Evolutionary conservation across 2,888 invertebrate species (phyloP), one percentile per base, ranked within the genome.

Genomic region (Dryobotodes eremita): DNA sequence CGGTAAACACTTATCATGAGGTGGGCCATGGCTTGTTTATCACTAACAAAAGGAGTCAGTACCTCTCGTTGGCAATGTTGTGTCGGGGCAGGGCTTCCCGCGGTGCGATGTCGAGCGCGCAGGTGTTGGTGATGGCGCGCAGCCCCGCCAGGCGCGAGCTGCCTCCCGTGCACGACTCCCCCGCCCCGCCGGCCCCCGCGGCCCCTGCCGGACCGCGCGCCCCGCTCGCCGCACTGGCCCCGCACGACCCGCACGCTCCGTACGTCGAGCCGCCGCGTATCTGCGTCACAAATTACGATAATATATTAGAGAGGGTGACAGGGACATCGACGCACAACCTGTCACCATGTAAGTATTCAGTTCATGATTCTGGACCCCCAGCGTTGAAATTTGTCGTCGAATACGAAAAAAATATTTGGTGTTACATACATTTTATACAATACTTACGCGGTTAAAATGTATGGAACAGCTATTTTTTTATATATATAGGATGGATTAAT

Each of bases 61-160:
- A 92, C 93, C 92, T 92, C 71, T 93, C 91, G 0, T 91, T 90
- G 75, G 87, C 82, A 15, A 91, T 80, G 74, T 91, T 91, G 70
- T 82, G 86, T 15, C 79, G 71, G 2, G 75, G 72, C 74, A 48
- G 23, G 6, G 76, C 80, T 26, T 82, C 79, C 26, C 64, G 46
- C 20, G 93, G 93, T 71, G 92, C 86, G 64, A 92, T 91, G 82
- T 93, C 91, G 7, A 92, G 85, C 31, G 86, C 83, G 74, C 85
- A 90, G 0, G 92, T 89, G 68, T 87, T 85, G 69, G 90, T 84
- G 10, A 91, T 88, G 7, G 87, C 82, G 23, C 88, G 87, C 65
- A 82, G 76, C 46, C 42, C 72, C 77, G 81, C 65, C 73, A 59
- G 75, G 10, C 70, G 62, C 79, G 75, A 26, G 64, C 73, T 75